Conservation (phyloP, 2,113 vertebrate genomes). For the Zootoca vivipara region DNA sequence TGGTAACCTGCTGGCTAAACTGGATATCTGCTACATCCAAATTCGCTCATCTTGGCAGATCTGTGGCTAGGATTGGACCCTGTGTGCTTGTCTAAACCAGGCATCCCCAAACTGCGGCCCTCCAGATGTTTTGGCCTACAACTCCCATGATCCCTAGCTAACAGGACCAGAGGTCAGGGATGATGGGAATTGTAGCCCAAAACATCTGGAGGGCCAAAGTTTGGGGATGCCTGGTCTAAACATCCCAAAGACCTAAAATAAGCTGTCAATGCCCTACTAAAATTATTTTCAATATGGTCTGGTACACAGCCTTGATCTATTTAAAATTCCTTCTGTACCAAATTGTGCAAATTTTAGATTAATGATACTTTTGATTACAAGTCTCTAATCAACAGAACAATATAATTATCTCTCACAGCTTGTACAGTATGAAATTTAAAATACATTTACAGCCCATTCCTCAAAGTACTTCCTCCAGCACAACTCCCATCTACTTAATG, state of each 20-base stretch:
- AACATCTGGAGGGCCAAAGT: too few relatives aligned
- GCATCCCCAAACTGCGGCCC: too few relatives aligned
- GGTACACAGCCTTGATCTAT: not conserved
- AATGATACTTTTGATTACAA: slow-evolving; percentile 37
- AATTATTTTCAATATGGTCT: slow-evolving; percentile 18
- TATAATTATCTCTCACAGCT: slow-evolving; percentile 36
- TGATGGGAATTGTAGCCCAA: too few relatives aligned
- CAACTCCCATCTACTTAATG: slow-evolving; percentile 35
- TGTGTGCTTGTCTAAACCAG: too few relatives aligned
- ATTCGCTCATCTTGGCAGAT: too few relatives aligned
- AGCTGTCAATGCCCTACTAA: not conserved
- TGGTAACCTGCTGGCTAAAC: too few relatives aligned
- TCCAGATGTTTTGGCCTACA: too few relatives aligned
- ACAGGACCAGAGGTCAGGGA: too few relatives aligned
- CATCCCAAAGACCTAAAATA: not conserved
- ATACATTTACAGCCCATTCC: slow-evolving; percentile 31
- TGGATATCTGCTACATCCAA: too few relatives aligned
- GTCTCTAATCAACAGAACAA: slow-evolving; percentile 43
- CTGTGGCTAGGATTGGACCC: too few relatives aligned
- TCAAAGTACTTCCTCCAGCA: slow-evolving; percentile 27
- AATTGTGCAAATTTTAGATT: slow-evolving; percentile 30
- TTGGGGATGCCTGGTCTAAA: too few relatives aligned
- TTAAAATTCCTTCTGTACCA: slow-evolving; percentile 25
- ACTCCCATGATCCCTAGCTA: too few relatives aligned
- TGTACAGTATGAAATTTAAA: slow-evolving; percentile 41